Conservation (phyloP, 2,113 vertebrate genomes). For the Callaeas wilsoni region DNA sequence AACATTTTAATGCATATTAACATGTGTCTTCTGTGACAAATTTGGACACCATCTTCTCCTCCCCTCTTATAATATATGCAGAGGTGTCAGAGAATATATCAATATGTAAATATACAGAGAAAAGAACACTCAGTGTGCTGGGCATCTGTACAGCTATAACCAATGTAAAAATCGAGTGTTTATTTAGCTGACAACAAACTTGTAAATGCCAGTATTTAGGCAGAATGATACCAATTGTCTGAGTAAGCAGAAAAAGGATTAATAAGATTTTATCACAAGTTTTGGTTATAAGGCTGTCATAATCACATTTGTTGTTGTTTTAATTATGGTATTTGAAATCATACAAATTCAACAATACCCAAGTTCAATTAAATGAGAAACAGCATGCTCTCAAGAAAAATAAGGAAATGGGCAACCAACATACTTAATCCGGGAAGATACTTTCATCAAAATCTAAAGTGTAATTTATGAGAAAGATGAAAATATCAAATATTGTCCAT, state of each 20-base stretch:
- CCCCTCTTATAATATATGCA: background rate
- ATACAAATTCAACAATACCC: background rate
- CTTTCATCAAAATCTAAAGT: background rate
- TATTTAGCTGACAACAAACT: background rate
- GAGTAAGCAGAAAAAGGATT: background rate
- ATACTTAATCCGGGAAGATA: background rate
- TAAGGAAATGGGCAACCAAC: background rate
- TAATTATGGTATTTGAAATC: background rate
- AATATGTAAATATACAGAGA: background rate
- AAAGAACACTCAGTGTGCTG: background rate
- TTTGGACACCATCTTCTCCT: background rate
- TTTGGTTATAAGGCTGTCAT: background rate
- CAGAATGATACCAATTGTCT: background rate
- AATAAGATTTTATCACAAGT: background rate
- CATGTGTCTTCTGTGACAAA: background rate
- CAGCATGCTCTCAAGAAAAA: background rate
- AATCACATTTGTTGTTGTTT: background rate
- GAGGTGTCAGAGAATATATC: background rate
- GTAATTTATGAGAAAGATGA: background rate
- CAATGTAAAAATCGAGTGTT: background rate
- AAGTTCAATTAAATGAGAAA: background rate
- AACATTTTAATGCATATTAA: conserved; percentile 33
- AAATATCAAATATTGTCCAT: background rate
- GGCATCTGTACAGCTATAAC: background rate
- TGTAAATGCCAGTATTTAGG: background rate